phyloP scores from a whole-genome alignment of 2,797 vertebrate genomes.

The Amblyraja radiata region DNA sequence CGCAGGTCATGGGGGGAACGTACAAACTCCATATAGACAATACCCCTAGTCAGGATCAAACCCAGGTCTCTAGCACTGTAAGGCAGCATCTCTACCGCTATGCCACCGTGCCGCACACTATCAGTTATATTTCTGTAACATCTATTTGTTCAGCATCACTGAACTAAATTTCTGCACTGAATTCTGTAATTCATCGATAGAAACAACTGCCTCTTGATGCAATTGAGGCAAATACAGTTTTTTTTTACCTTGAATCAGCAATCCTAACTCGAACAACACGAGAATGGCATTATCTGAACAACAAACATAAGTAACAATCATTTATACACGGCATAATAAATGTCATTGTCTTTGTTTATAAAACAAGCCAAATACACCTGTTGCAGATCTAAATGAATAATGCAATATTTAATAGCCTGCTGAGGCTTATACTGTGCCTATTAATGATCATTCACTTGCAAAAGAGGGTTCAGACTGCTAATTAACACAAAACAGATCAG shows the following conservation, averaged over 20 bases:
- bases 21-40: no score
- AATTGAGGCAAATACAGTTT: not conserved
- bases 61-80: no score
- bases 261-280: not conserved
- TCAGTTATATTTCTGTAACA: not conserved
- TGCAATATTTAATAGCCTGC: not conserved
- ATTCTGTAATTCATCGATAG: not conserved
- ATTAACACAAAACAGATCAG: constrained; percentile 31
- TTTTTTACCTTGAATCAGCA: not conserved
- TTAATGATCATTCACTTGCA: constrained; percentile 1
- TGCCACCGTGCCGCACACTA: no score
- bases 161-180: not conserved
- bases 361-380: not conserved
- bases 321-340: not conserved
- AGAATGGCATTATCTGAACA: not conserved
- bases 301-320: not conserved
- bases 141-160: not conserved
- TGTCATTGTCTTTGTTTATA: not conserved
- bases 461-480: not conserved
- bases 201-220: not conserved
- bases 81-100: no score
- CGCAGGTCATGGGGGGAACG: no score
- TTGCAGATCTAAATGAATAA: not conserved
- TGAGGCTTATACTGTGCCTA: not conserved
- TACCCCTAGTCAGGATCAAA: no score